Evolutionary conservation across 1,140 invertebrate species (phyloP), one percentile per base, ranked within the genome.

Genomic region (Papilio polyxenes): DNA sequence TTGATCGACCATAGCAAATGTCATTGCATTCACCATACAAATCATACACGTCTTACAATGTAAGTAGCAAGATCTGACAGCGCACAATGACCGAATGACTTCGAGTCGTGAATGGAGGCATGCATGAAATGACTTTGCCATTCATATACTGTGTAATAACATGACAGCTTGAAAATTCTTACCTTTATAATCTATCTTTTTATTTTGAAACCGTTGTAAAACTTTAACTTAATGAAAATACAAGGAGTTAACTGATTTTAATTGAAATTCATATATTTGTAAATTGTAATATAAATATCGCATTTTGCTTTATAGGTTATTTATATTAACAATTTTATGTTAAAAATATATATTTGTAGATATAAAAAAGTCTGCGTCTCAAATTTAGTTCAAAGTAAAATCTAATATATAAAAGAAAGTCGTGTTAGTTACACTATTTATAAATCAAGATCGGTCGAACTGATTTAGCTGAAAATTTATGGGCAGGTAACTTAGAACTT

Each of bases 1-100:
- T 51, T 56, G 20, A 77, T 77, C 20, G 20, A 53, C 75, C 75
- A 49, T 77, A 77, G 75, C 75, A 53, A 77, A 77, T 77, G 75
- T 77, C 49, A 56, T 51, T 77, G 48, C 44, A 51, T 75, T 75
- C 74, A 75, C 31, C 65, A 72, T 72, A 72, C 31, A 72, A 17
- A 0, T n/a, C 74, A 49, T 75, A 72, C 65, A 72, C 4, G 5
- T 8, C 72, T n/a, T 74, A 74, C 37, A 51, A 65, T 49, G 5
- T 49, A 77, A 77, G 75, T 77, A 77, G 48, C 75, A 53, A 44
- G 17, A 44, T 74, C 31, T 48, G 44, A 15, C n/a, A 9, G 31
- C 3, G 75, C n/a, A 77, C 75, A 77, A 53, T 20, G 75, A 59
- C 10, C 13, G 48, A 23, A 11, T 65, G 62, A 23, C 75, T 51